Evolutionary conservation across 2,113 vertebrate genomes (phyloP), one percentile per base, ranked within the genome.

Genomic region (Xenopus laevis): DNA sequence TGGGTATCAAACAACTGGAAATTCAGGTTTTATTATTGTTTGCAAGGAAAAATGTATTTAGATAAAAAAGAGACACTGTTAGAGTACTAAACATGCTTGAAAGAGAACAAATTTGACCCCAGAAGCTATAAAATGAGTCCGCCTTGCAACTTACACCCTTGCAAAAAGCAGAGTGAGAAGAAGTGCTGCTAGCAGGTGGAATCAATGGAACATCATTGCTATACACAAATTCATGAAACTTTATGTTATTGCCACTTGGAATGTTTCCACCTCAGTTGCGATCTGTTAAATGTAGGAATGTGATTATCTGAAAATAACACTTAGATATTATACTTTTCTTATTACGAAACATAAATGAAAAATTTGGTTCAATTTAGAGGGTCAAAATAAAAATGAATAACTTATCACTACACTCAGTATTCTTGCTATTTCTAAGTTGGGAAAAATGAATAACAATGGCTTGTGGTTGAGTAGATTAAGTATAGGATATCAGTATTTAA

Each of bases 321-420:
- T 40, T 1, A 64, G 30, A 17, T 27, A 23, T 61, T 2, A 23
- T 61, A 13, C 13, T 61, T 23, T 15, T 50, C 15, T 27, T 21
- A 13, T 61, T 61, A 4, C 23, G 9, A 21, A 61, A n/a, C n/a
- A n/a, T n/a, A 61, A 23, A 47, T 13, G 59, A 27, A 61, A 61
- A 61, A 13, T 15, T 23, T 1, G 23, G 18, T 61, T 61, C 13
- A 47, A 13, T 2, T 61, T 4, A 44, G 11, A 23, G 33, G 30
- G 61, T n/a, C 27, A 40, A 33, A 63, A 13, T 40, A 63, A 63
- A 63, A 63, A 17, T 63, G 27, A 50, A 64, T 64, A 64, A 64
- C 27, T 62, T 27, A 62, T 15, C 23, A 62, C 15, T 33, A 13
- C 61, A 16, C n/a, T n/a, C n/a, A n/a, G n/a, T 50, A 50, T 50